These are phyloP conservation scores for Apostichopus parvimensis DNA, from an alignment of 35 echinoderm and acorn worm genomes.

Conservation along the genomic window DNA sequence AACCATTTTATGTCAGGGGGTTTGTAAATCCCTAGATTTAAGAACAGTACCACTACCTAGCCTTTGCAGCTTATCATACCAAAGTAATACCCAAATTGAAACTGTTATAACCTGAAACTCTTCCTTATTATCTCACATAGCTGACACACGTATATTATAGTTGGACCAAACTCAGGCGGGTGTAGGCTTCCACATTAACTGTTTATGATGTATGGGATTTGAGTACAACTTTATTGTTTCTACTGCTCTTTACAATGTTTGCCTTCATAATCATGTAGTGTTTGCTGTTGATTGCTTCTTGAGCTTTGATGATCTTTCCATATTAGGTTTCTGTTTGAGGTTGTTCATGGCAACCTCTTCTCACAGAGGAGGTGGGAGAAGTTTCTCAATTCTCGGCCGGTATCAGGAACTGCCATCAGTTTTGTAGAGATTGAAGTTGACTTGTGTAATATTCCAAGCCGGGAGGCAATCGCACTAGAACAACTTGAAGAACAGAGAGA, in stretches of 20 bases:
- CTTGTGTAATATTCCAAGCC: slow-evolving; percentile 93
- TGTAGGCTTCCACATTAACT: too few relatives aligned
- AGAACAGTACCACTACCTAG: too few relatives aligned
- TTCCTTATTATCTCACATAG: too few relatives aligned
- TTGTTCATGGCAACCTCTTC: slow-evolving; percentile 89
- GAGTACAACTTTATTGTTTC: not conserved
- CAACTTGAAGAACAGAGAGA: slow-evolving; percentile 79
- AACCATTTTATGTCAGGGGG: too few relatives aligned
- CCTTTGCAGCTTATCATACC: too few relatives aligned
- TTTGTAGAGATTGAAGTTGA: slow-evolving; percentile 98
- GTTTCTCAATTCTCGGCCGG: slow-evolving; percentile 74
- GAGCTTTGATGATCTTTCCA: too few relatives aligned
- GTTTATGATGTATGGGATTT: not conserved
- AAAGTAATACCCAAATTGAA: too few relatives aligned
- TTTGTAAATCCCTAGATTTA: too few relatives aligned
- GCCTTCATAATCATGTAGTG: not conserved
- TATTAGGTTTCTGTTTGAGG: slow-evolving; percentile 87
- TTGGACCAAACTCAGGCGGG: too few relatives aligned
- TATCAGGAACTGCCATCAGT: slow-evolving; percentile 79
- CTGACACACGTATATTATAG: too few relatives aligned
- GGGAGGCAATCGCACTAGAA: slow-evolving; percentile 77
- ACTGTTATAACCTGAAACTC: too few relatives aligned
- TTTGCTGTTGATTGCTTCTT: too few relatives aligned
- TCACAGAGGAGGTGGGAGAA: slow-evolving; percentile 82
- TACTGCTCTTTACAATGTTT: not conserved